Conservation (phyloP, 2,797 vertebrate genomes). For the Sciurus carolinensis region DNA sequence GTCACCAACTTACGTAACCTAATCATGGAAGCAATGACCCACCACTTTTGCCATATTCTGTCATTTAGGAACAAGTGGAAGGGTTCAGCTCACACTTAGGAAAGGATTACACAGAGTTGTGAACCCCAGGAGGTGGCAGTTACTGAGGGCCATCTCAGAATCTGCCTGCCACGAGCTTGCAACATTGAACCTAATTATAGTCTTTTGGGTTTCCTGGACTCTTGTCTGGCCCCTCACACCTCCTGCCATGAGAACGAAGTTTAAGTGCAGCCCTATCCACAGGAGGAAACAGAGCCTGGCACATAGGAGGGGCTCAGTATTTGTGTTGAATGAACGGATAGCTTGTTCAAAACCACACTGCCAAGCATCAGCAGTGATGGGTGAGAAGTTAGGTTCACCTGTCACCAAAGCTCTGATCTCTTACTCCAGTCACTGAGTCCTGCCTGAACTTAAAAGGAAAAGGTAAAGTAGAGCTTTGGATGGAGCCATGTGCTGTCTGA, state of each 20-base stretch:
- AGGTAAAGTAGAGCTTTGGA: neutral
- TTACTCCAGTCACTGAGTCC: neutral
- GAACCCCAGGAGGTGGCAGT: neutral
- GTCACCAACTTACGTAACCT: neutral
- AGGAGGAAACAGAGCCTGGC: neutral
- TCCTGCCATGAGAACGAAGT: neutral
- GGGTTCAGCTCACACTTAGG: neutral
- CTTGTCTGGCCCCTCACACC: neutral
- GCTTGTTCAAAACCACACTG: neutral
- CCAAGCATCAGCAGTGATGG: neutral
- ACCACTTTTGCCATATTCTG: neutral
- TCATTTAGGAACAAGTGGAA: neutral
- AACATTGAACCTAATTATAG: neutral
- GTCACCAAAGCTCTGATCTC: neutral
- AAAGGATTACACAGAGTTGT: neutral
- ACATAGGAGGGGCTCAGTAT: neutral
- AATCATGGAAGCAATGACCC: neutral
- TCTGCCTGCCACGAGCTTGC: neutral
- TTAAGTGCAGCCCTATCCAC: neutral
- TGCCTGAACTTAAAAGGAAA: neutral
- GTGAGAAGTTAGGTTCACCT: neutral
- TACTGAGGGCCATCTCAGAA: neutral
- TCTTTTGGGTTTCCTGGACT: neutral
- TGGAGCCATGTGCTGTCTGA: neutral
- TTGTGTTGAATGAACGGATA: neutral